phyloP scores from a whole-genome alignment of 2,888 invertebrate genomes.

The Apamea epomidion region DNA sequence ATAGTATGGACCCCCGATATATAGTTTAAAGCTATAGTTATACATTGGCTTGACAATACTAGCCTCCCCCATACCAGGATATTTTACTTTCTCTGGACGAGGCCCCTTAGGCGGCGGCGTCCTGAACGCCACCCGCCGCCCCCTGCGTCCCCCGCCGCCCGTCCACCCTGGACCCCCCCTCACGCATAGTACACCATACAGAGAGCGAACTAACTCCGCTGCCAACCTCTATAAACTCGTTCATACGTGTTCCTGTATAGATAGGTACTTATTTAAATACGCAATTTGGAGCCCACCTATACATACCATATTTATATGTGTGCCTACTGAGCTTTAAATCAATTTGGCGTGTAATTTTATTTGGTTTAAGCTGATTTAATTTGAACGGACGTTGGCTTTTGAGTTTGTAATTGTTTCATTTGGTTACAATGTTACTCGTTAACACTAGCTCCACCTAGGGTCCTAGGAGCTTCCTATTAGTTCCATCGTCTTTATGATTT shows the following conservation, averaged over 20 bases:
- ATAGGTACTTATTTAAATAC: slow-evolving; percentile 87
- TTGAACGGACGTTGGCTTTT: slow-evolving; percentile 68
- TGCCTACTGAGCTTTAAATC: slow-evolving; percentile 78
- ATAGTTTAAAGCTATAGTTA: slow-evolving; percentile 90
- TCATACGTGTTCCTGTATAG: slow-evolving; percentile 83
- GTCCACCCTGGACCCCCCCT: slow-evolving; percentile 79
- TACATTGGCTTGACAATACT: slow-evolving; percentile 90
- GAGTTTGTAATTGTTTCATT: slow-evolving; percentile 59
- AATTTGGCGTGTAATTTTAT: slow-evolving; percentile 83
- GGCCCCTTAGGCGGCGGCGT: slow-evolving; percentile 85
- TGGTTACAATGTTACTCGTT: slow-evolving; percentile 37
- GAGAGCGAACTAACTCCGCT: slow-evolving; percentile 88
- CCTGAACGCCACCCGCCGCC: slow-evolving; percentile 77
- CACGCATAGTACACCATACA: slow-evolving; percentile 88
- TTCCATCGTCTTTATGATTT: background rate
- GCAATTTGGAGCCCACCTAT: slow-evolving; percentile 84
- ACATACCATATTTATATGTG: slow-evolving; percentile 69
- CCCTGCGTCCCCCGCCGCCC: slow-evolving; percentile 69
- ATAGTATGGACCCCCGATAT: slow-evolving; percentile 85
- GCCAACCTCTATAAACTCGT: slow-evolving; percentile 87
- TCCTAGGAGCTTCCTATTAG: background rate
- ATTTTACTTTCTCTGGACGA: slow-evolving; percentile 90
- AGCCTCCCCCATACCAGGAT: slow-evolving; percentile 90
- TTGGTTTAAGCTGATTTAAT: slow-evolving; percentile 78
- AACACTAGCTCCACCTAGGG: background rate